These are phyloP conservation scores for Caenorhabditis doughertyi DNA, from an alignment of 2,888 invertebrate species.

Conservation along the genomic window DNA sequence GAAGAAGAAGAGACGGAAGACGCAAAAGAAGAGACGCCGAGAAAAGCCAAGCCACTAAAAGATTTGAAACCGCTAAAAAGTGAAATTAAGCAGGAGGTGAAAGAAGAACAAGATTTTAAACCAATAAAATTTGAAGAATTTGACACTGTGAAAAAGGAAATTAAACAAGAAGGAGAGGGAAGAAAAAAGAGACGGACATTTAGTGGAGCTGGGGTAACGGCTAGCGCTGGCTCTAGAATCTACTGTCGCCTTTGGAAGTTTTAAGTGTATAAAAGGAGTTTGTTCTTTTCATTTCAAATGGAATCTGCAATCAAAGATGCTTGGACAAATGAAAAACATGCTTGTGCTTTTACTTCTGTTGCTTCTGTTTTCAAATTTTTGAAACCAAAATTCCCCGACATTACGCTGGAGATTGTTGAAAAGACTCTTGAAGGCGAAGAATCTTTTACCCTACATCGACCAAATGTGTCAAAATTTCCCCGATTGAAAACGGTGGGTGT, in stretches of 20 bases:
- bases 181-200: no score
- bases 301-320: slow-evolving; percentile 19
- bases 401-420: not conserved
- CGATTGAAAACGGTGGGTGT: slow-evolving; percentile 1
- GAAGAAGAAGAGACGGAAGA: no score
- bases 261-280: not conserved
- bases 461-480: not conserved
- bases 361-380: not conserved
- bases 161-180: no score
- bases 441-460: slow-evolving; percentile 2
- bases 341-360: slow-evolving; percentile 27
- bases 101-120: not conserved
- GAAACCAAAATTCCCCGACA: not conserved
- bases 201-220: not conserved
- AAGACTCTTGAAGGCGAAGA: not conserved
- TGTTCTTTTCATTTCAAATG: not conserved
- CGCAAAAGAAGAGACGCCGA: no score
- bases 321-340: not conserved
- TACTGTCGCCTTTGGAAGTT: slow-evolving; percentile 14
- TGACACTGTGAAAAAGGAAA: no score
- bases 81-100: no score
- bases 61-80: no score
- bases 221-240: not conserved
- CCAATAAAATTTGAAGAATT: no score
- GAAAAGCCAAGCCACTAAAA: no score